Evolutionary conservation across 2,888 invertebrate species (phyloP).

Genomic region (Cosmopolites sordidus): DNA sequence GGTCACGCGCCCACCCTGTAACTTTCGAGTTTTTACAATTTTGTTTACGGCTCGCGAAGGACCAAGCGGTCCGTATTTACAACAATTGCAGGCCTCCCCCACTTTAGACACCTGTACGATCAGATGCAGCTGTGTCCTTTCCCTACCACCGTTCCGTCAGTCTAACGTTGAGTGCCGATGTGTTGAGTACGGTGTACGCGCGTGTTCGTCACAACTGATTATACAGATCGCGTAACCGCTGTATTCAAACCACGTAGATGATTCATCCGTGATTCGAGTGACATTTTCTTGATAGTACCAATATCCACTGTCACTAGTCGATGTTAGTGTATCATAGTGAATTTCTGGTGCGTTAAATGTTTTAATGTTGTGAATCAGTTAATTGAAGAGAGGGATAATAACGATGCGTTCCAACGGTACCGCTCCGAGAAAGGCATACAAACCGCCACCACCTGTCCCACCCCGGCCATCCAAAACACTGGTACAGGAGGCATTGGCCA

Average conservation of each 20-base stretch:
- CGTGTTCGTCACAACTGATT: neutral
- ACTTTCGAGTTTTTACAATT: constrained; percentile 9
- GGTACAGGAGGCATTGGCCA: constrained; percentile 69
- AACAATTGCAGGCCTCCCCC: constrained; percentile 10
- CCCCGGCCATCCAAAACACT: constrained; percentile 72
- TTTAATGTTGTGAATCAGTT: constrained; percentile 6
- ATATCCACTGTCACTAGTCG: neutral
- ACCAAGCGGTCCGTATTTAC: neutral
- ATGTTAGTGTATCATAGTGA: constrained; percentile 12
- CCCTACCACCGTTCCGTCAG: constrained; percentile 7
- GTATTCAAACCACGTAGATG: neutral
- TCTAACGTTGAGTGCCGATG: constrained; percentile 7
- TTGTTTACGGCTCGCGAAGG: constrained; percentile 5
- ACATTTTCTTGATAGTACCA: neutral
- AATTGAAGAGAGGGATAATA: constrained; percentile 28
- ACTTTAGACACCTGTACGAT: constrained; percentile 17
- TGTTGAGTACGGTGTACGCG: neutral
- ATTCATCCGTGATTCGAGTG: neutral
- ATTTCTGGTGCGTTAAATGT: constrained; percentile 1
- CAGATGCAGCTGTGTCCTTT: constrained; percentile 19
- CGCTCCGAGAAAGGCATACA: constrained; percentile 35
- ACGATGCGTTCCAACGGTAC: constrained; percentile 40
- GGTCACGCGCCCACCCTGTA: constrained; percentile 5
- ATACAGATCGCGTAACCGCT: neutral
- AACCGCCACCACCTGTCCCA: constrained; percentile 75